These are phyloP conservation scores for Acleris literana DNA, from an alignment of 2,888 invertebrate species.

Conservation along the genomic window DNA sequence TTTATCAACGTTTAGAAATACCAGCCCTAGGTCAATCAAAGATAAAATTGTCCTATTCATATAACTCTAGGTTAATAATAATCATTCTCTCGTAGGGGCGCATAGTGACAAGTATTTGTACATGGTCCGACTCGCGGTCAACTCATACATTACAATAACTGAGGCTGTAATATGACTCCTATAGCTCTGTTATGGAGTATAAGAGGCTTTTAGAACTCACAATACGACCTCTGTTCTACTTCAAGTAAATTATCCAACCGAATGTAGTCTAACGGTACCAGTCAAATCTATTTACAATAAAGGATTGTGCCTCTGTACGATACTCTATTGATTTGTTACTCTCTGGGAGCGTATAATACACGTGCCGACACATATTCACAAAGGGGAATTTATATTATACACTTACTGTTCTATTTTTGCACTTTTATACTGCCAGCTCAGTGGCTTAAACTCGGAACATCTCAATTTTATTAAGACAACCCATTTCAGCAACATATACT, in stretches of 20 bases:
- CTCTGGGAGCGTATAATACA: conserved; percentile 73
- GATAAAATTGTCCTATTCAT: conserved; percentile 64
- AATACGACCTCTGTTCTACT: conserved; percentile 49
- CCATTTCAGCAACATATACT: conserved; percentile 69
- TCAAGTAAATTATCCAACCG: conserved; percentile 66
- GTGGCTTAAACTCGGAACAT: conserved; percentile 82
- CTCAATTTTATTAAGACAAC: conserved; percentile 81
- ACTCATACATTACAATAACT: conserved; percentile 23
- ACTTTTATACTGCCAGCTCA: conserved; percentile 80
- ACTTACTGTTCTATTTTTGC: conserved; percentile 79
- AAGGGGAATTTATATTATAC: conserved; percentile 77
- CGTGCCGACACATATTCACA: conserved; percentile 80
- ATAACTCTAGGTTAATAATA: conserved; percentile 58
- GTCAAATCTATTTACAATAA: conserved; percentile 79
- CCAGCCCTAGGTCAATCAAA: no score
- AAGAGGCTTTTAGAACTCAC: conserved; percentile 9
- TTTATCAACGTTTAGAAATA: no score
- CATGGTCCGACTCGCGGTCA: conserved; percentile 47
- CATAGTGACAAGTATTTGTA: conserved; percentile 60
- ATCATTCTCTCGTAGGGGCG: conserved; percentile 59
- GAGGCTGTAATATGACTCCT: conserved; percentile 15
- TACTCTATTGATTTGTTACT: conserved; percentile 70
- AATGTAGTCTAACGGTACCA: conserved; percentile 68
- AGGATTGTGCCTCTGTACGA: conserved; percentile 77
- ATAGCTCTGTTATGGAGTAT: no score